Percentiles rank a stretch among this genome's conserved stretches.
phyloP scores from a whole-genome alignment of 2,888 invertebrate genomes.

The Lordiphosa andalusiaca region DNA sequence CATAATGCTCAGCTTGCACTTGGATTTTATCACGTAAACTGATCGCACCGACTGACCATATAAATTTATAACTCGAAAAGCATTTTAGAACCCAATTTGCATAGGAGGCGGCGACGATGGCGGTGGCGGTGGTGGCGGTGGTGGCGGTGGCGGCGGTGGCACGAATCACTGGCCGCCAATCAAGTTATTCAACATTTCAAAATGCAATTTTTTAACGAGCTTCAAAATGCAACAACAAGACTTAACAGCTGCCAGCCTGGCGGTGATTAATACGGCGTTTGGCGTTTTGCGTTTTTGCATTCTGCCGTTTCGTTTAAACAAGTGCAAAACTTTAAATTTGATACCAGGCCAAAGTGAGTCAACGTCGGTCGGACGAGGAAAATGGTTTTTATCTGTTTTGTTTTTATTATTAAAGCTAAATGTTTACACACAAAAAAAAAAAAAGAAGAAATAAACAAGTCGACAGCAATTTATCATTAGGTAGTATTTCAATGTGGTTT shows the following conservation, averaged over 20 bases:
- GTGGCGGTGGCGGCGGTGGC: no score
- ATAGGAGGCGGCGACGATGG: slow-evolving; percentile 7
- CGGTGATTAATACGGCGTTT: slow-evolving; percentile 6
- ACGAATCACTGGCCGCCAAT: slow-evolving; percentile 30
- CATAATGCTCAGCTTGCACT: no score
- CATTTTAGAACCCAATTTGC: slow-evolving; percentile 40
- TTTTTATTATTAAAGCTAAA: slow-evolving; percentile 1
- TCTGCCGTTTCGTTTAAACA: slow-evolving; percentile 5
- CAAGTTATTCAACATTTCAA: slow-evolving; percentile 62
- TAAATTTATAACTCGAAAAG: slow-evolving; percentile 39
- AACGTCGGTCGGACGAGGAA: background rate
- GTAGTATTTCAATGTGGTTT: no score
- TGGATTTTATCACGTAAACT: slow-evolving; percentile 7
- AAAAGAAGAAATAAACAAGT: slow-evolving; percentile 5
- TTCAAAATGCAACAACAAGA: slow-evolving; percentile 1
- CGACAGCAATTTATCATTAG: background rate
- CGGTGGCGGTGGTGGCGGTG: slow-evolving; percentile 1
- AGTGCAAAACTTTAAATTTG: slow-evolving; percentile 5
- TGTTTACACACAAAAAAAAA: slow-evolving; percentile 8
- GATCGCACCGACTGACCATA: slow-evolving; percentile 32
- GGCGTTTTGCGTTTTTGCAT: background rate
- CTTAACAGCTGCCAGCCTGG: slow-evolving; percentile 3
- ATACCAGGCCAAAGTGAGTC: slow-evolving; percentile 6
- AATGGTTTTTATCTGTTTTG: background rate
- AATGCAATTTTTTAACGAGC: slow-evolving; percentile 28